These are phyloP conservation scores for Loriculus beryllinus DNA, from an alignment of 2,797 vertebrate species.

Conservation along the genomic window DNA sequence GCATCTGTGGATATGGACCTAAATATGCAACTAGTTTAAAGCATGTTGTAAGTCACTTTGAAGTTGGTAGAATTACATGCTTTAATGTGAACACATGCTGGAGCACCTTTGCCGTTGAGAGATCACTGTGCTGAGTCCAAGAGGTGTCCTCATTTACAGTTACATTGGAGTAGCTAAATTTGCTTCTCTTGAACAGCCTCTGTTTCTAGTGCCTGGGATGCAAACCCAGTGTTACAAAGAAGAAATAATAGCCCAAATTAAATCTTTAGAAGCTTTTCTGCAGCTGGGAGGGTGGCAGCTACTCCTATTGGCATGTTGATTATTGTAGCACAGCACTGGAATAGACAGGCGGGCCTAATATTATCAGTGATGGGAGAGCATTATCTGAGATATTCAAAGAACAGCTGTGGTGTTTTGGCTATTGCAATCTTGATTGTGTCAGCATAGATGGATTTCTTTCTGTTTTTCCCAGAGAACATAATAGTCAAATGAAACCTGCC, in stretches of 20 bases:
- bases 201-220: background rate
- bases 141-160: background rate
- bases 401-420: constrained; percentile 21
- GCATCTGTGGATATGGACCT: background rate
- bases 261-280: background rate
- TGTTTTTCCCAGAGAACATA: constrained; percentile 8
- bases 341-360: background rate
- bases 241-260: background rate
- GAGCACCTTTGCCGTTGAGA: background rate
- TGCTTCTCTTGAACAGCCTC: background rate
- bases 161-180: background rate
- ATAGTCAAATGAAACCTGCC: constrained; percentile 23
- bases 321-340: constrained; percentile 16
- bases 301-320: background rate
- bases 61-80: background rate
- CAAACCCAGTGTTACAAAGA: background rate
- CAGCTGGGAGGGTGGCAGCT: constrained; percentile 8
- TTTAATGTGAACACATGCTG: accelerated
- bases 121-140: background rate
- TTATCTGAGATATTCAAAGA: constrained; percentile 48
- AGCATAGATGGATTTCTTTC: constrained; percentile 28
- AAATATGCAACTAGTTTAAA: background rate
- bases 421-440: constrained; percentile 47
- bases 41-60: accelerated
- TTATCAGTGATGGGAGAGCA: background rate